These are phyloP conservation scores for Drosophila infuscata DNA, from an alignment of 2,888 invertebrate genomes.

Conservation along the genomic window DNA sequence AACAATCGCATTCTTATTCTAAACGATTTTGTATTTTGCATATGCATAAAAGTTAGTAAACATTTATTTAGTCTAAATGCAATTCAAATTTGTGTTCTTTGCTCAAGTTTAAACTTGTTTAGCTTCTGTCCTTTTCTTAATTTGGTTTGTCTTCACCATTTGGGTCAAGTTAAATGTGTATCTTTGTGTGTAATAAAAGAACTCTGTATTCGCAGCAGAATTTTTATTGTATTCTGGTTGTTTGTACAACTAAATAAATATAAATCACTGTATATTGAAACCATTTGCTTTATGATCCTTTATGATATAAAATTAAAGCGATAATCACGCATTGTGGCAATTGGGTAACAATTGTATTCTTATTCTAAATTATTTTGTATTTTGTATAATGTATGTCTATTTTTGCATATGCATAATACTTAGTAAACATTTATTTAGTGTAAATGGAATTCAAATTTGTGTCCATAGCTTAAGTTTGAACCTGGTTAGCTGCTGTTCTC, in stretches of 20 bases:
- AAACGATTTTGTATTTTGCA: background rate
- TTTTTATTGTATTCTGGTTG: no score
- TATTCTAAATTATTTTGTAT: background rate
- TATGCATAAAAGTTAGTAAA: background rate
- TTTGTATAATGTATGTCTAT: background rate
- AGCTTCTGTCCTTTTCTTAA: constrained; percentile 2
- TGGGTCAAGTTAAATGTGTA: background rate
- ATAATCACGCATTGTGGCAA: background rate
- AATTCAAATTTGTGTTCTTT: background rate
- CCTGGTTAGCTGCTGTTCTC: constrained; percentile 4
- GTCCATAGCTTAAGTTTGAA: constrained; percentile 5
- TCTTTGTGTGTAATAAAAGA: background rate
- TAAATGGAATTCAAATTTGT: background rate
- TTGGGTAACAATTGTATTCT: background rate
- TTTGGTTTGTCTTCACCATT: no score
- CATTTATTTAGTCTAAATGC: background rate
- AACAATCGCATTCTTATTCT: background rate
- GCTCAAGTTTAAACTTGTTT: constrained; percentile 5
- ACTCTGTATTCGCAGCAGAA: background rate
- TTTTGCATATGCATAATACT: background rate
- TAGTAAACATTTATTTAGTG: background rate
- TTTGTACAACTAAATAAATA: background rate
- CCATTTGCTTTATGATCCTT: background rate
- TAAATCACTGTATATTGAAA: background rate
- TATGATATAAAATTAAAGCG: background rate